Evolutionary conservation across 2,797 vertebrate species (phyloP), one percentile per base, ranked within the genome.

Genomic region (Chrysolophus pictus): DNA sequence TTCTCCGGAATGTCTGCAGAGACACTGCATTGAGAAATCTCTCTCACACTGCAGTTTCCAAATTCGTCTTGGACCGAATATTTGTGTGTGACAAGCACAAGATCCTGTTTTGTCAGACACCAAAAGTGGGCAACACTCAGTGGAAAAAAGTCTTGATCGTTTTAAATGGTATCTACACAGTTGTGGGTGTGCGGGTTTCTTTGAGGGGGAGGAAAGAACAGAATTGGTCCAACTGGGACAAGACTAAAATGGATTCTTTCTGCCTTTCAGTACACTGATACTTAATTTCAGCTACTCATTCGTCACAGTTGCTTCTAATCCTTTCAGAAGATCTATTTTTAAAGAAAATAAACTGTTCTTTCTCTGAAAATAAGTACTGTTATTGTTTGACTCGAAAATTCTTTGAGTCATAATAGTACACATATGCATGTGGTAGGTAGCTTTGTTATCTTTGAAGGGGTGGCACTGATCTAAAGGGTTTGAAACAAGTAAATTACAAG

Each of bases 61-160:
- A 98, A 96, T 99, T 99, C 56, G 98, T 99, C 95, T 98, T 99
- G 88, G 99, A 99, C 96, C 98, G 99, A 84, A 99, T 99, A 96
- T 99, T 99, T 85, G 99, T 99, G 87, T 99, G 99, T 59, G 99
- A 99, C 98, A 99, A 99, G 93, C 98, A 99, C 97, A 99, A 98
- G 97, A 99, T 99, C 95, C 97, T 99, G 67, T 99, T 99, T 97
- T 99, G 99, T 97, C 99, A 99, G 97, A 99, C 99, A 1, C 99
- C 99, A 23, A 99, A 99, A 98, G 99, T 99, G 96, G 99, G 99
- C 85, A 99, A 99, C 97, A 99, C 99, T 2, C 99, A 99, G 71
- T 99, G 99, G 99, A 99, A 99, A 98, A 99, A 99, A 97, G 99
- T 99, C 95, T 98, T 99, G 64, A 99, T 99, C 14, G 99, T 99